Percentiles rank a stretch among this genome's conserved stretches.
These are phyloP conservation scores for Cladopsammia gracilis DNA, from an alignment of 64 coral and sea anemone genomes.

Conservation along the genomic window DNA sequence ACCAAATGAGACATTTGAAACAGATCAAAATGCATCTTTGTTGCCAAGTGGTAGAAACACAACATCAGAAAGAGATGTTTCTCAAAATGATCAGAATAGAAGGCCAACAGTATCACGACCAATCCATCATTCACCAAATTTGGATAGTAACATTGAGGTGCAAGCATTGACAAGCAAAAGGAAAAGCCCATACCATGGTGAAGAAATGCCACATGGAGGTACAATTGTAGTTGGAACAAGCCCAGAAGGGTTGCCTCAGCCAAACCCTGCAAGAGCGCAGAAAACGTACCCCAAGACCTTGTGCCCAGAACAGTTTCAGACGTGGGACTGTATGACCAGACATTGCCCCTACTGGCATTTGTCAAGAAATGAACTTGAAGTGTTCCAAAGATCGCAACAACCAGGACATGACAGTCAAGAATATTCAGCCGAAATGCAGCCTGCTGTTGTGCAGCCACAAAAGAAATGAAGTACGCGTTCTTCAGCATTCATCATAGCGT, in stretches of 20 bases:
- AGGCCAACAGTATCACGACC: not conserved
- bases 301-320: conserved; percentile 32
- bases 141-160: not conserved
- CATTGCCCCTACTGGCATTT: conserved; percentile 36
- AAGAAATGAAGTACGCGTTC: not conserved
- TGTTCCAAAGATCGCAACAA: too few species aligned
- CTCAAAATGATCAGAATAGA: not conserved
- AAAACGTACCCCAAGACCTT: not conserved
- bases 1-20: not conserved
- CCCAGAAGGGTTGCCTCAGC: conserved; percentile 22
- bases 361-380: conserved; percentile 12
- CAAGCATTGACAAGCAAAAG: not conserved
- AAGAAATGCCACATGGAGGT: not conserved
- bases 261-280: not conserved
- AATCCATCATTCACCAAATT: not conserved
- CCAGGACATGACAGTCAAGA: too few species aligned
- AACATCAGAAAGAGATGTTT: not conserved
- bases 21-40: not conserved
- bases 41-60: too few species aligned
- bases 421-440: too few species aligned
- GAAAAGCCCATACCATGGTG: not conserved
- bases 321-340: not conserved
- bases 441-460: too few species aligned
- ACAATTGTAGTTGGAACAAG: conserved; percentile 15
- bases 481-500: not conserved